Base-by-base conservation (phyloP, 2,797 vertebrate genomes). In the Acipenser oxyrinchus region DNA sequence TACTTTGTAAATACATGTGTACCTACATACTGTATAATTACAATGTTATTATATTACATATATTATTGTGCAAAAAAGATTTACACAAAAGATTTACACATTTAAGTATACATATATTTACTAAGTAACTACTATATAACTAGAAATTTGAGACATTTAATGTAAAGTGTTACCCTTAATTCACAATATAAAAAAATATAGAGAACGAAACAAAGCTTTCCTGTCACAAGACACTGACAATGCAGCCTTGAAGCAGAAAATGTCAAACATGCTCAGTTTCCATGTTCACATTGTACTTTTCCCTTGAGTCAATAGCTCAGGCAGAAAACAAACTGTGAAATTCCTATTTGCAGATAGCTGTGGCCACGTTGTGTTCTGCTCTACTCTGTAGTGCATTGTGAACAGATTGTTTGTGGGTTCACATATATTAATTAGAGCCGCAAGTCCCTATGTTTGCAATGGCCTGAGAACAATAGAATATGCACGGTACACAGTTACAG, bases 401-500 rank as follows among this genome's bases (percentile, higher is more conserved):
- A 58, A 48, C 12, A 12, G 58, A 51, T 51, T 63, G 10, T 51
- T 18, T 37, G 57, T 60, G 15, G 49, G 51, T 65, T 65, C 15
- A 10, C 6, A 65, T 48, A 37, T 37, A 18, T 10, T 49, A 49
- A 58, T 18, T 66, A 55, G 62, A 7, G 68, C 23, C 48, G 13
- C 53, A 71, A 63, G 18, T 66, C 72, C 72, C 71, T 74, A 69
- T 72, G 68, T 74, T 74, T 74, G 48, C 68, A 67, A 68, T 49
- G 8, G 61, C 53, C 50, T 51, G 18, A 60, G 48, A 51, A 37
- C 49, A 68, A 10, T 64, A 18, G 58, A 61, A 65, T 66, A 59
- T 51, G 53, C 49, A 59, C 63, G 49, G 6, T 10, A 51, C 51
- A 58, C 23, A 64, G 53, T 73, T 73, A 71, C 23, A n/a, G 37